Conservation (phyloP, 2,888 invertebrate species). For the Eudemis profundana region DNA sequence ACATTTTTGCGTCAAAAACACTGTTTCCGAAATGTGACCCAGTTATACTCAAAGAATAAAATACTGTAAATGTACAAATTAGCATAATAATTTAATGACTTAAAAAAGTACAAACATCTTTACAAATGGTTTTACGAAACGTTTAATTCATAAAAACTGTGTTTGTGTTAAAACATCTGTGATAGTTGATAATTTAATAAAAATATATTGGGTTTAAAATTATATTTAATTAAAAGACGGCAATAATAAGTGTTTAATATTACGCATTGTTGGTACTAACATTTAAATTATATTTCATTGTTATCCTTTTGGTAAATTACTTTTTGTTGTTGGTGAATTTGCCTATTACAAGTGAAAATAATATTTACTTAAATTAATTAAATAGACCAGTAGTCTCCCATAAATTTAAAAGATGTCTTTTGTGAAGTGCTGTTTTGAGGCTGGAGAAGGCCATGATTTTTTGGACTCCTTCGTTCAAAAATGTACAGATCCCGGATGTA, state of each 20-base stretch:
- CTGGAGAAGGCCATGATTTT: conserved; percentile 89
- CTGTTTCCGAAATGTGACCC: conserved; percentile 65
- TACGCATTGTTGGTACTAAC: conserved; percentile 5
- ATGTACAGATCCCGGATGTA: conserved; percentile 93
- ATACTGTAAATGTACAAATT: conserved; percentile 32
- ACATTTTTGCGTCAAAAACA: conserved; percentile 61
- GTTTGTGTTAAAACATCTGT: conserved; percentile 37
- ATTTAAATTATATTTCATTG: conserved; percentile 1
- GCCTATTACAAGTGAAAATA: background rate
- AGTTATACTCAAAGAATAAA: conserved; percentile 47
- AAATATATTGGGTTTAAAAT: conserved; percentile 20
- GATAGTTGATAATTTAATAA: conserved; percentile 40
- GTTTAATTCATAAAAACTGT: conserved; percentile 40
- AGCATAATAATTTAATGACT: background rate
- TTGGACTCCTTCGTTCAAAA: conserved; percentile 91
- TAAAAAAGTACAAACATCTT: conserved; percentile 19
- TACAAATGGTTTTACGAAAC: conserved; percentile 16
- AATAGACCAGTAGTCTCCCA: too few species aligned
- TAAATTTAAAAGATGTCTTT: conserved; percentile 83
- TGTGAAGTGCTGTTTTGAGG: conserved; percentile 92
- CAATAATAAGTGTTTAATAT: conserved; percentile 16
- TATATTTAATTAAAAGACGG: conserved; percentile 17
- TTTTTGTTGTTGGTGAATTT: background rate
- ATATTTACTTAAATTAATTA: background rate
- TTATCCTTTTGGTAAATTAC: conserved; percentile 13